Evolutionary conservation across 2,888 invertebrate species (phyloP).

Genomic region (Conchocele bisecta): DNA sequence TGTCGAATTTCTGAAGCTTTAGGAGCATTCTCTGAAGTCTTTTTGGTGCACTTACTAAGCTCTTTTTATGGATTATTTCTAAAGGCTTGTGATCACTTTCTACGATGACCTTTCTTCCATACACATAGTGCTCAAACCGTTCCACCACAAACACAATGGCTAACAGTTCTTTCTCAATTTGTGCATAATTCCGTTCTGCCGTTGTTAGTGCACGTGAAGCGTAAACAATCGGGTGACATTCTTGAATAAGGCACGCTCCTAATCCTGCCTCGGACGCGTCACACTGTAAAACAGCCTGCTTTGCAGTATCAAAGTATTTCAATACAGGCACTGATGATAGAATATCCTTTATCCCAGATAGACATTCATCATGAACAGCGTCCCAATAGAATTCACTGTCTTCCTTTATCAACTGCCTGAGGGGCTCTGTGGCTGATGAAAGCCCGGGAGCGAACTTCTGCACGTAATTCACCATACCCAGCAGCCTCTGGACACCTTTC

Average conservation of each 20-base stretch:
- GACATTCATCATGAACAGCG: constrained; percentile 4
- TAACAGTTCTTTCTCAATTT: constrained; percentile 61
- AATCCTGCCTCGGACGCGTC: constrained; percentile 49
- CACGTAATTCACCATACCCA: constrained; percentile 36
- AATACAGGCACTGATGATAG: constrained; percentile 27
- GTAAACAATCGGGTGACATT: constrained; percentile 54
- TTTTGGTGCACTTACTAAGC: constrained; percentile 39
- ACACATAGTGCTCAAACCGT: constrained; percentile 44
- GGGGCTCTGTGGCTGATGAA: constrained; percentile 20
- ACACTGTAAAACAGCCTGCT: background rate
- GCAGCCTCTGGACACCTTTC: constrained; percentile 18
- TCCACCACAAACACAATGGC: constrained; percentile 47
- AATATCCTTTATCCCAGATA: constrained; percentile 15
- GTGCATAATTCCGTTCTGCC: constrained; percentile 48
- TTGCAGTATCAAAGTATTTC: constrained; percentile 18
- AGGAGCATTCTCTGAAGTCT: constrained; percentile 63
- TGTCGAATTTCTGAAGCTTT: constrained; percentile 53
- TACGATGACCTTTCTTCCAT: constrained; percentile 38
- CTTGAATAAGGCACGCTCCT: constrained; percentile 54
- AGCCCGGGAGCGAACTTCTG: constrained; percentile 28
- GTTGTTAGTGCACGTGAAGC: constrained; percentile 42
- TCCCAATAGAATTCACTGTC: constrained; percentile 29
- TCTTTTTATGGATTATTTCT: constrained; percentile 46
- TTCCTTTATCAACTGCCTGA: constrained; percentile 22
- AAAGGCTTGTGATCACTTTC: constrained; percentile 54